Evolutionary conservation across 1,140 invertebrate species (phyloP).

Genomic region (Panonychus citri): DNA sequence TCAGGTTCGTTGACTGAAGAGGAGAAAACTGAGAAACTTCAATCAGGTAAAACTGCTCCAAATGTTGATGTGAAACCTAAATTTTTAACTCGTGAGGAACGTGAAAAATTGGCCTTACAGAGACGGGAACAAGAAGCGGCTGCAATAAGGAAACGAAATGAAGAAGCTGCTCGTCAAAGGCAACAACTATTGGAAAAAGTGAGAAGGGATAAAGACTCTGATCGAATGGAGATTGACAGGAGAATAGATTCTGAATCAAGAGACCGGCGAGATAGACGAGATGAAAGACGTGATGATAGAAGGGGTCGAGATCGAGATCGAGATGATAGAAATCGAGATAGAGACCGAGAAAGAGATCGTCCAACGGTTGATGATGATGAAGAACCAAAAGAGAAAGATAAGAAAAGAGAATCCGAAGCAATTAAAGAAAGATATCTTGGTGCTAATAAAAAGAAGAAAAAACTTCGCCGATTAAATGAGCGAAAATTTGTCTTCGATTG

Average conservation of each 20-base stretch:
- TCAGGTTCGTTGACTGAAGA: constrained; percentile 85
- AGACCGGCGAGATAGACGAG: constrained; percentile 10
- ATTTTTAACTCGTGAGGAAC: constrained; percentile 86
- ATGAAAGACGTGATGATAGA: constrained; percentile 14
- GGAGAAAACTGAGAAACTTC: constrained; percentile 82
- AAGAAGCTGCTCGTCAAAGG: constrained; percentile 42
- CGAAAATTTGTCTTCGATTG: constrained; percentile 99
- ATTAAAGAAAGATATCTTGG: constrained; percentile 82
- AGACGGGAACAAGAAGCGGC: constrained; percentile 60
- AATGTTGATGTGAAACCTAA: constrained; percentile 52
- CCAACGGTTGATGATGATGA: constrained; percentile 17
- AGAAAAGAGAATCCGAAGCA: constrained; percentile 70
- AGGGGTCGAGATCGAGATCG: constrained; percentile 8
- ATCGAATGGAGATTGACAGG: constrained; percentile 18
- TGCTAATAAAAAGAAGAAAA: constrained; percentile 71
- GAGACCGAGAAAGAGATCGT: constrained; percentile 18
- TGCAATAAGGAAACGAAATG: constrained; percentile 35
- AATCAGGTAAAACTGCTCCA: constrained; percentile 75
- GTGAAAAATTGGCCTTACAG: constrained; percentile 63
- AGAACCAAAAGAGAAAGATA: constrained; percentile 35
- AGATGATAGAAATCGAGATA: constrained; percentile 16
- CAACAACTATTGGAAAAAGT: constrained; percentile 34
- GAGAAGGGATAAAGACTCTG: constrained; percentile 26
- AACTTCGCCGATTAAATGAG: constrained; percentile 79
- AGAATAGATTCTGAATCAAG: constrained; percentile 14